These are phyloP conservation scores for Labeo rohita DNA, from an alignment of 2,113 vertebrate genomes.

Conservation along the genomic window DNA sequence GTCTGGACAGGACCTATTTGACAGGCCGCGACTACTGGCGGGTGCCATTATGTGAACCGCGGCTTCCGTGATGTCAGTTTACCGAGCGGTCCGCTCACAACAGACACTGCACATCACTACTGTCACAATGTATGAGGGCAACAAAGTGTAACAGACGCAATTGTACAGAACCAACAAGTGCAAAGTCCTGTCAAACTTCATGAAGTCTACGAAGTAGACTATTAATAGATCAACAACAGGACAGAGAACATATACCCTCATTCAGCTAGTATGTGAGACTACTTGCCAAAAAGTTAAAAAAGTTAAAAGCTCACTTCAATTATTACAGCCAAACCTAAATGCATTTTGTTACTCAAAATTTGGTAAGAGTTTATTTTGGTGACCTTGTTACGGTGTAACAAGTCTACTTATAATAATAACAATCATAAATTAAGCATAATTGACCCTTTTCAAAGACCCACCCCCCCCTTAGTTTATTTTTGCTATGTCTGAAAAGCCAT, in stretches of 20 bases:
- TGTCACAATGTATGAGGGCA: slow-evolving; percentile 39
- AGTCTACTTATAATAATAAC: too few species aligned
- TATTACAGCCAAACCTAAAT: not conserved
- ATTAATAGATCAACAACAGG: not conserved
- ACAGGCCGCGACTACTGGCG: slow-evolving; percentile 55
- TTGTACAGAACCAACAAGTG: slow-evolving; percentile 43
- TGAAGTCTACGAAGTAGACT: slow-evolving; percentile 17
- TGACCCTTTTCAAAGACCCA: not conserved
- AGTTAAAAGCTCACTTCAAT: not conserved
- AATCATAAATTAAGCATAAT: not conserved
- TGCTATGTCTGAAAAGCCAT: not conserved
- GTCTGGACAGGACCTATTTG: slow-evolving; percentile 61
- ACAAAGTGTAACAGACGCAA: slow-evolving; percentile 8
- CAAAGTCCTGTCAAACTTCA: slow-evolving; percentile 10
- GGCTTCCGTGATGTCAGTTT: slow-evolving; percentile 62
- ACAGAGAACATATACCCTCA: not conserved
- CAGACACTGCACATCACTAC: slow-evolving; percentile 40
- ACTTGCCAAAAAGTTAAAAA: not conserved
- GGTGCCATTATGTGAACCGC: slow-evolving; percentile 65
- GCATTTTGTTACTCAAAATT: not conserved
- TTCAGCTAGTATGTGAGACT: not conserved
- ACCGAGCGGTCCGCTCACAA: slow-evolving; percentile 49
- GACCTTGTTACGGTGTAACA: not conserved
- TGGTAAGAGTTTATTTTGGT: too few species aligned
- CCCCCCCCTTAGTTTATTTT: not conserved